These are phyloP conservation scores for Litoditis marina DNA, from an alignment of 2,888 invertebrate genomes.

Conservation along the genomic window DNA sequence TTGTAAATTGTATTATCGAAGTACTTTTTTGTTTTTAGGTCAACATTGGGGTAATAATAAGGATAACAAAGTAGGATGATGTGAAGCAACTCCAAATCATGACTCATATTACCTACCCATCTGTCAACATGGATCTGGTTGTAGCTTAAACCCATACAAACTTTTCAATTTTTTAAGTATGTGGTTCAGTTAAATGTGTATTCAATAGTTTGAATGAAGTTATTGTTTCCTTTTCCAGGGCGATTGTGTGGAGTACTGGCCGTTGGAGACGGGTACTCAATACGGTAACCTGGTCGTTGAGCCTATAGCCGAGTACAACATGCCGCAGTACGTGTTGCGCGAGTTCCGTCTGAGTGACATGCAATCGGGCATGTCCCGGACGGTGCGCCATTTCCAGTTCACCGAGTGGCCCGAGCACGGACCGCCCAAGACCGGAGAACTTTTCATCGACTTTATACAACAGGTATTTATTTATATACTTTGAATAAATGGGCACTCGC, in stretches of 20 bases:
- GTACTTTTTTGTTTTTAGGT: too few relatives aligned
- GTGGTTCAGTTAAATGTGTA: too few relatives aligned
- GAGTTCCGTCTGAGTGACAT: conserved; percentile 98
- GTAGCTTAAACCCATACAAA: too few relatives aligned
- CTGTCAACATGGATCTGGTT: too few relatives aligned
- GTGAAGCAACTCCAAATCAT: too few relatives aligned
- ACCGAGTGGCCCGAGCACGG: conserved; percentile 67
- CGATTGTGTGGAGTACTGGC: conserved; percentile 99
- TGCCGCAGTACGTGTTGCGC: conserved; percentile 96
- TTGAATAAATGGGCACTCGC: too few relatives aligned
- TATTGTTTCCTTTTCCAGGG: conserved; percentile 71
- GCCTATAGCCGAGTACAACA: conserved; percentile 98
- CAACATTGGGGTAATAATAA: too few relatives aligned
- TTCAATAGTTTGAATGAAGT: background rate
- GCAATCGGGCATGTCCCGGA: conserved; percentile 87
- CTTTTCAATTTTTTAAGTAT: too few relatives aligned
- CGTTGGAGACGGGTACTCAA: conserved; percentile 72
- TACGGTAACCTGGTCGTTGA: conserved; percentile 93
- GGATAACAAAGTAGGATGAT: too few relatives aligned
- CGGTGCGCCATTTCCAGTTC: conserved; percentile 84
- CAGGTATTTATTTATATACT: too few relatives aligned
- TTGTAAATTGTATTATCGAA: too few relatives aligned
- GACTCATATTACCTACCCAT: too few relatives aligned
- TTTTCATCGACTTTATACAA: conserved; percentile 97
- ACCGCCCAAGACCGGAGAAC: conserved; percentile 94